phyloP scores from a whole-genome alignment of 2,797 vertebrate genomes.

The Channallabes apus region DNA sequence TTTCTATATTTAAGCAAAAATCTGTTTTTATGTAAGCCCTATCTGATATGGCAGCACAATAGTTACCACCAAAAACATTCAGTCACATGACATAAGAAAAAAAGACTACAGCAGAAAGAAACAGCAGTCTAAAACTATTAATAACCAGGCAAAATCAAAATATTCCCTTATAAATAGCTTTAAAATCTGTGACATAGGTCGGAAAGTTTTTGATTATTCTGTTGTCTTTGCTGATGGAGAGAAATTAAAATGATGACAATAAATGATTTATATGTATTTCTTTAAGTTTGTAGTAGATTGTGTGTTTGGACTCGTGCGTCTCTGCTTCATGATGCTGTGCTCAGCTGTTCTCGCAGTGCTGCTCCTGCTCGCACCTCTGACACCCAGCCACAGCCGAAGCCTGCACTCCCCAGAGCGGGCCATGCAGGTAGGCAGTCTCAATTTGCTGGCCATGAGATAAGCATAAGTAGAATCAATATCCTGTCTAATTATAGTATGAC shows the following conservation, averaged over 20 bases:
- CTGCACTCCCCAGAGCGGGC: constrained; percentile 73
- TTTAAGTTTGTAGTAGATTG: constrained; percentile 17
- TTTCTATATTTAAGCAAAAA: background rate
- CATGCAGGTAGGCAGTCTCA: constrained; percentile 67
- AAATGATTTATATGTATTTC: constrained; percentile 19
- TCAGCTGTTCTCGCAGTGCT: constrained; percentile 70
- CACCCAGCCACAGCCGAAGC: constrained; percentile 70
- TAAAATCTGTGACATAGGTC: background rate
- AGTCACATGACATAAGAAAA: background rate
- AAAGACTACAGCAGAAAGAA: too few species aligned
- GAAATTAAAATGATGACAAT: background rate
- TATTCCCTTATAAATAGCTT: background rate
- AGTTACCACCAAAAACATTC: background rate
- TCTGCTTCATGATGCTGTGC: constrained; percentile 70
- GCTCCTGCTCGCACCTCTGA: constrained; percentile 71
- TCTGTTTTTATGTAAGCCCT: background rate
- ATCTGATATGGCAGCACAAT: background rate
- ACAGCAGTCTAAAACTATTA: background rate
- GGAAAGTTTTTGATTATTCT: background rate
- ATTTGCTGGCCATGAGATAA: background rate
- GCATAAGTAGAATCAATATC: background rate
- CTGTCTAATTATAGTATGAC: background rate
- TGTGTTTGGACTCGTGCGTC: background rate
- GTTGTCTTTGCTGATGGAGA: background rate
- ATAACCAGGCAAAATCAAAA: background rate